A percentile compares a stretch with the other conserved stretches of the same genome.
Conservation (phyloP, 1,140 invertebrate species). For the Coboldia fuscipes region DNA sequence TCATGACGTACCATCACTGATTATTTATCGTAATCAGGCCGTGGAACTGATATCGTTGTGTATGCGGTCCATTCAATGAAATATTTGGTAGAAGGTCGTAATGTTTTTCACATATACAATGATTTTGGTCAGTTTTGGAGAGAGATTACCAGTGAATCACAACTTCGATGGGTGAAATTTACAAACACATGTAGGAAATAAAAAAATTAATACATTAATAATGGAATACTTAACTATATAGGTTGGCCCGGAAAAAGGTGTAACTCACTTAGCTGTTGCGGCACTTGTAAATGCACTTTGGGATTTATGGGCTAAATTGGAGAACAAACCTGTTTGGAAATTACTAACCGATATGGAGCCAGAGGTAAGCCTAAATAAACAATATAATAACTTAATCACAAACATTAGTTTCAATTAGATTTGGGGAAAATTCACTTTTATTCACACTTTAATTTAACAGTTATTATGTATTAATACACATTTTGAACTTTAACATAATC, state of each 20-base stretch:
- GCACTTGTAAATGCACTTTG: constrained; percentile 76
- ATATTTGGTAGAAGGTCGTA: constrained; percentile 38
- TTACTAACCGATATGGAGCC: constrained; percentile 62
- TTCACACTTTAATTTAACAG: not conserved
- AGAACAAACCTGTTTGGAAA: constrained; percentile 73
- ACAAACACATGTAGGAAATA: not conserved
- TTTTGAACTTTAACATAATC: no score
- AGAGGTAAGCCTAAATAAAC: constrained; percentile 25
- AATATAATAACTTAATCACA: no score
- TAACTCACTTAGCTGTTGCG: constrained; percentile 45
- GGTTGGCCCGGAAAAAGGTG: constrained; percentile 85
- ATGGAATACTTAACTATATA: constrained; percentile 11
- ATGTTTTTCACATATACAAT: constrained; percentile 42
- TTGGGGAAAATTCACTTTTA: not conserved
- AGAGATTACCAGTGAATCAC: constrained; percentile 61
- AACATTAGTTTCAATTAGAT: no score
- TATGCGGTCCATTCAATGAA: constrained; percentile 46
- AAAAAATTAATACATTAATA: not conserved
- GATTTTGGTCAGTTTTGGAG: constrained; percentile 65
- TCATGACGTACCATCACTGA: not conserved
- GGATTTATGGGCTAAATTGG: constrained; percentile 74
- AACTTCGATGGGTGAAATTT: constrained; percentile 65
- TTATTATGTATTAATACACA: not conserved
- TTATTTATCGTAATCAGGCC: no score
- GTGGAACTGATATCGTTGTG: constrained; percentile 70